Conservation (phyloP, 1,140 invertebrate species). For the Trichogramma pretiosum region DNA sequence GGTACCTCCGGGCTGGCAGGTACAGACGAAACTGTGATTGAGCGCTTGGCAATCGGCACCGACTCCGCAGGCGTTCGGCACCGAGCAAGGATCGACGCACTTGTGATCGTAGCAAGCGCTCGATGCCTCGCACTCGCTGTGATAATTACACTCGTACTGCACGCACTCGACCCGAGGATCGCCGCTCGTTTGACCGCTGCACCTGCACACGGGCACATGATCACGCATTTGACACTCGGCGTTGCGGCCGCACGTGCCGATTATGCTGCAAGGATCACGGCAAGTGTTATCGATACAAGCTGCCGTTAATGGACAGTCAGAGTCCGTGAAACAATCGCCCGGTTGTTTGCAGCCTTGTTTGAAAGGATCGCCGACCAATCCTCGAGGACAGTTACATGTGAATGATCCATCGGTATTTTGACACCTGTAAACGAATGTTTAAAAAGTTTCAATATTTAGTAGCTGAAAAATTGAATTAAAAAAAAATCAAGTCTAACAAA, state of each 20-base stretch:
- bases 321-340: constrained; percentile 70
- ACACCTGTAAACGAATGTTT: constrained; percentile 45
- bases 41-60: constrained; percentile 63
- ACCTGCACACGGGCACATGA: constrained; percentile 66
- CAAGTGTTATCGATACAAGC: constrained; percentile 70
- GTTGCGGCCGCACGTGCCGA: constrained; percentile 61
- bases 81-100: constrained; percentile 70
- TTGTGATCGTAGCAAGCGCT: constrained; percentile 70
- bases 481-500: not conserved
- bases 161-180: constrained; percentile 63
- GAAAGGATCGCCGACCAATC: constrained; percentile 69
- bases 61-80: constrained; percentile 72
- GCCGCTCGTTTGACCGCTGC: constrained; percentile 64
- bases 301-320: constrained; percentile 69
- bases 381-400: constrained; percentile 64
- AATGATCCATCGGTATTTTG: constrained; percentile 69
- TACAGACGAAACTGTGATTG: constrained; percentile 70
- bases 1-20: constrained; percentile 70
- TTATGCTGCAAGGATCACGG: constrained; percentile 66
- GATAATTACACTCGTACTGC: constrained; percentile 68
- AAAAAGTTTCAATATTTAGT: not conserved
- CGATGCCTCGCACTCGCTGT: constrained; percentile 61
- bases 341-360: constrained; percentile 61
- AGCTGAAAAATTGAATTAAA: not conserved
- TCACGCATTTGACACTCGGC: constrained; percentile 60